Evolutionary conservation across 92 coral and sea anemone species (phyloP).

Genomic region (Umimayanthus chanpuru): DNA sequence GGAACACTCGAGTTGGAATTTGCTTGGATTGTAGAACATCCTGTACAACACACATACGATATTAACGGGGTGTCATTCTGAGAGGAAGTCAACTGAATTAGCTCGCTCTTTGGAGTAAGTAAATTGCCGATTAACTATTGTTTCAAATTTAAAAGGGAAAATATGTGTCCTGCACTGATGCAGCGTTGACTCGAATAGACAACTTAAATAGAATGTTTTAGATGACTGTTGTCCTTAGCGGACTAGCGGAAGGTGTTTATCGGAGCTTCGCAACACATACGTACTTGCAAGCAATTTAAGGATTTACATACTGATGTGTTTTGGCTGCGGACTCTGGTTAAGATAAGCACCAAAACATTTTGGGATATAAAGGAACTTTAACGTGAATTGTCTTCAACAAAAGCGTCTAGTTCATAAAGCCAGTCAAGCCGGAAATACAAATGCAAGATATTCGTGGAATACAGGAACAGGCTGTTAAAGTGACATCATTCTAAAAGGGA

Average conservation of each 20-base stretch:
- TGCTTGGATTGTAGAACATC: background rate
- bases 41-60: too few relatives aligned
- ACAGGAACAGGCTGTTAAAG: background rate
- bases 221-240: background rate
- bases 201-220: background rate
- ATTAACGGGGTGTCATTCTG: too few relatives aligned
- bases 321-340: background rate
- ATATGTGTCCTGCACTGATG: background rate
- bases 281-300: background rate
- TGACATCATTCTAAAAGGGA: too few relatives aligned
- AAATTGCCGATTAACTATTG: background rate
- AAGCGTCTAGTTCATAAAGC: background rate
- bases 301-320: background rate
- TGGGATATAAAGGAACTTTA: background rate
- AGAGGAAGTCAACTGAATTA: background rate
- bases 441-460: background rate
- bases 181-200: background rate
- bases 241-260: background rate
- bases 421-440: background rate
- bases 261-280: background rate
- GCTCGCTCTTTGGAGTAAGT: background rate
- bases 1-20: background rate
- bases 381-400: background rate
- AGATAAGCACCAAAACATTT: background rate
- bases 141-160: background rate